Evolutionary conservation across 2,113 vertebrate species (phyloP).

Genomic region (Zosterops pallidus): DNA sequence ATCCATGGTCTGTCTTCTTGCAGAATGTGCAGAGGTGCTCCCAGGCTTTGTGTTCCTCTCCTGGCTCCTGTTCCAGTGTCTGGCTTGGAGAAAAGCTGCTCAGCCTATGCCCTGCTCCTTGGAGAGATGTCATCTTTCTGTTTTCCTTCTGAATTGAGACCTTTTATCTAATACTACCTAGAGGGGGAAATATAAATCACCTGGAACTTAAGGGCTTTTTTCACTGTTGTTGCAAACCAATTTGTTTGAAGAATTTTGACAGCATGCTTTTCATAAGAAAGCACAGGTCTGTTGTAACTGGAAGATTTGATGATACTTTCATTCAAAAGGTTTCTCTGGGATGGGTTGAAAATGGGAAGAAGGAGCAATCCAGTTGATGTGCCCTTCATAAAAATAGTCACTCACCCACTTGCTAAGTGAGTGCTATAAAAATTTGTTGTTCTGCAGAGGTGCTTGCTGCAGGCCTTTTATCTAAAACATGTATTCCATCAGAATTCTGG

Average conservation of each 20-base stretch:
- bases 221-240: neutral
- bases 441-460: neutral
- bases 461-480: neutral
- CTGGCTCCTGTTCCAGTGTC: neutral
- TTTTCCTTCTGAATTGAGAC: neutral
- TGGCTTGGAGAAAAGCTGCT: neutral
- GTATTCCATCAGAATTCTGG: neutral
- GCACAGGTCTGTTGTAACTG: neutral
- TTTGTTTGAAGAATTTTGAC: neutral
- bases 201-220: neutral
- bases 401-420: neutral
- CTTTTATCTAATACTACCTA: neutral
- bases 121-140: neutral
- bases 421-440: neutral
- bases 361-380: neutral
- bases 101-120: neutral
- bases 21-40: neutral
- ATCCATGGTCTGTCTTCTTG: neutral
- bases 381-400: neutral
- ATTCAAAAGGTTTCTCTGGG: neutral
- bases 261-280: neutral
- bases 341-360: neutral
- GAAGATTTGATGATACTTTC: neutral
- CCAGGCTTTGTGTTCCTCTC: neutral
- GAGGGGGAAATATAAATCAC: neutral